Percentiles rank a stretch among this genome's conserved stretches.
phyloP scores from a whole-genome alignment of 2,113 vertebrate species.

The Lagopus leucura region DNA sequence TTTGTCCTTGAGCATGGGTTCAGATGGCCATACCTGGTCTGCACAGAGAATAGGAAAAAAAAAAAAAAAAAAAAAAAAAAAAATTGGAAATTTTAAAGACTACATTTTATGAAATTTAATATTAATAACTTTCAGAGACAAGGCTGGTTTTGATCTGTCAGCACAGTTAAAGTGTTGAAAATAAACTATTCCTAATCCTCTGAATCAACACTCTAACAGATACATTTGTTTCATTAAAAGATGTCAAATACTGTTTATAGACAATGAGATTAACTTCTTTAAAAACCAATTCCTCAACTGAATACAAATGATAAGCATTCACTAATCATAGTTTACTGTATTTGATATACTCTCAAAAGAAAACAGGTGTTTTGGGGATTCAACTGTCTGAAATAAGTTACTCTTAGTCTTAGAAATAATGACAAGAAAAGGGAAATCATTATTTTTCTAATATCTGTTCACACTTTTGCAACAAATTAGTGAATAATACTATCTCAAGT shows the following conservation, averaged over 20 bases:
- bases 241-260: conserved; percentile 40
- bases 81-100: neutral
- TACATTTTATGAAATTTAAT: neutral
- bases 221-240: neutral
- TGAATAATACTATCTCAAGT: neutral
- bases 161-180: neutral
- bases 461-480: neutral
- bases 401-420: conserved; percentile 27
- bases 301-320: conserved; percentile 13
- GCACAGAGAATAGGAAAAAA: neutral
- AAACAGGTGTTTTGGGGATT: neutral
- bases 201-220: neutral
- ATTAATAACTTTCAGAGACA: neutral
- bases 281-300: neutral
- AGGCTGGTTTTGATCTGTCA: neutral
- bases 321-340: neutral
- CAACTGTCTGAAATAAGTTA: neutral
- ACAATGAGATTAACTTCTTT: conserved; percentile 17
- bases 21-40: neutral
- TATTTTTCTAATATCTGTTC: neutral
- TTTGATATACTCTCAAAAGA: neutral
- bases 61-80: neutral
- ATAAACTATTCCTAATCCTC: neutral
- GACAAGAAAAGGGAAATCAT: conserved; percentile 1
- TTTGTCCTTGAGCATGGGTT: neutral